Conservation (phyloP, 2,888 invertebrate species). For the Ptycholaimellus sp. region DNA sequence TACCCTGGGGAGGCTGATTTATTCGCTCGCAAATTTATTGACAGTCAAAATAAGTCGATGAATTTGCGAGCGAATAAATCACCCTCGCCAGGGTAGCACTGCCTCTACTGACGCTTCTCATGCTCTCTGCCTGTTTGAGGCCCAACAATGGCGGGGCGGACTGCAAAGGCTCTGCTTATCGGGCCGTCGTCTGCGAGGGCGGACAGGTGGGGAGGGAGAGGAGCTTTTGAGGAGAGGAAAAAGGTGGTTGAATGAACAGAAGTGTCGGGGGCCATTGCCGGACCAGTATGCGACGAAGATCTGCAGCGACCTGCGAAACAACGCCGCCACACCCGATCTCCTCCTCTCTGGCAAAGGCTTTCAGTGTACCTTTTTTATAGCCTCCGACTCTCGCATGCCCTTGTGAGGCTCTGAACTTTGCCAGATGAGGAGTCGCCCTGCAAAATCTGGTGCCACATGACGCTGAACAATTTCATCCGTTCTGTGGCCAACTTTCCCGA, state of each 20-base stretch:
- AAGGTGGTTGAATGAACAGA: no score
- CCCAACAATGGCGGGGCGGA: conserved; percentile 16
- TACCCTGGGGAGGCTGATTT: no score
- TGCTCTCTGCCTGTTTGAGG: no score
- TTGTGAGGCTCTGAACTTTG: no score
- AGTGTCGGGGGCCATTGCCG: conserved; percentile 10
- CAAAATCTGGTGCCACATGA: conserved; percentile 5
- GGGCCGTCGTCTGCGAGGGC: conserved; percentile 12
- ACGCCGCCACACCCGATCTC: conserved; percentile 13
- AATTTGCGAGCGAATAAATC: no score
- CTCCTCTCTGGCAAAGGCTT: conserved; percentile 5
- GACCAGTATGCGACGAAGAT: conserved; percentile 11
- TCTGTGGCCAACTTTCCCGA: conserved; percentile 19
- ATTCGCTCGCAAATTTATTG: conserved; percentile 1
- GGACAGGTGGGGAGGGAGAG: neutral
- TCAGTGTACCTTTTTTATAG: conserved; percentile 3
- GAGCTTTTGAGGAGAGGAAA: conserved; percentile 8
- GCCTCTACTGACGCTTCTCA: no score
- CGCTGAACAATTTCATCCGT: conserved; percentile 12
- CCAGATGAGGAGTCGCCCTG: conserved; percentile 5
- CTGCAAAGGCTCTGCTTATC: conserved; percentile 15
- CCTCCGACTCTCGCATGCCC: neutral
- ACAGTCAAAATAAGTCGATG: neutral
- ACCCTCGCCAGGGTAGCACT: no score
- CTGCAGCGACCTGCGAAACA: conserved; percentile 11